Evolutionary conservation across 2,113 vertebrate species (phyloP).

Genomic region (Salminus brasiliensis): DNA sequence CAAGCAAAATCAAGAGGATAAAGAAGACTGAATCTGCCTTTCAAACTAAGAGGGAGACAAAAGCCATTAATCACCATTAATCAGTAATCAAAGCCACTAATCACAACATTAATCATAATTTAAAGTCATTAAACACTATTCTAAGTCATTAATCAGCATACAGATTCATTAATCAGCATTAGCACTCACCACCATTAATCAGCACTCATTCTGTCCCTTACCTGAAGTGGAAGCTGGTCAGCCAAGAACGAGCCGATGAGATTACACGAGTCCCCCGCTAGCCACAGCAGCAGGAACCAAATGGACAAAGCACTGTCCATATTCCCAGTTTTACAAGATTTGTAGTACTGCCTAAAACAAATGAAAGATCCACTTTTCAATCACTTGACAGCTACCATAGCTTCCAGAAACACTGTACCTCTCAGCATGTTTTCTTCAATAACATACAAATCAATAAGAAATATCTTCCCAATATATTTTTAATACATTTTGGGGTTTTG

Average conservation of each 20-base stretch:
- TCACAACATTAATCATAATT: too few species aligned
- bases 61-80: background rate
- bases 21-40: background rate
- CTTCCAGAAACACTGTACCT: background rate
- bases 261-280: slow-evolving; percentile 91
- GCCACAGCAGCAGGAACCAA: slow-evolving; percentile 94
- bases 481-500: too few species aligned
- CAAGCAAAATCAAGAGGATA: background rate
- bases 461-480: too few species aligned
- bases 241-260: slow-evolving; percentile 92
- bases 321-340: slow-evolving; percentile 86
- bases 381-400: background rate
- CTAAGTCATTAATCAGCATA: background rate
- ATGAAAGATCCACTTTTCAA: background rate
- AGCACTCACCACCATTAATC: too few species aligned
- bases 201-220: slow-evolving; percentile 50
- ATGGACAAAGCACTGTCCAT: slow-evolving; percentile 93
- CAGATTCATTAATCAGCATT: too few species aligned
- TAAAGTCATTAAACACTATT: background rate
- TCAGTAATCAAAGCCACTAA: too few species aligned
- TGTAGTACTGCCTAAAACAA: slow-evolving; percentile 85
- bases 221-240: slow-evolving; percentile 93
- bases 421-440: too few species aligned
- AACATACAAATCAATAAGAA: too few species aligned
- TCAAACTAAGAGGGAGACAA: background rate